These are phyloP conservation scores for Crotalus helleri DNA, from an alignment of 2,113 vertebrate species.

Conservation along the genomic window DNA sequence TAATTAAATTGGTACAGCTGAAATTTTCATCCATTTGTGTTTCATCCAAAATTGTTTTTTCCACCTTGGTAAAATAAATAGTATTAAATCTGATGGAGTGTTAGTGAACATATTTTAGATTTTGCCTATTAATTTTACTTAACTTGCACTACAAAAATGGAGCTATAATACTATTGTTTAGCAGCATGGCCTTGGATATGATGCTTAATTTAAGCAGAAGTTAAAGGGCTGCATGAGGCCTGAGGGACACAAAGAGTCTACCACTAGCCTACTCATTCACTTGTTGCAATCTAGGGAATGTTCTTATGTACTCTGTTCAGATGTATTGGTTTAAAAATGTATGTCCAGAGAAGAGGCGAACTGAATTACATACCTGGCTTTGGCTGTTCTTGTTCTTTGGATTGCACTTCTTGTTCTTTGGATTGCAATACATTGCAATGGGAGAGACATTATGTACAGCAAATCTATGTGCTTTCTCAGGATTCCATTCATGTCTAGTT, in stretches of 20 bases:
- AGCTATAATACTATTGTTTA: background rate
- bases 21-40: background rate
- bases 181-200: background rate
- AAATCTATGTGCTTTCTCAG: background rate
- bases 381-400: background rate
- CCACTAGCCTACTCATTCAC: background rate
- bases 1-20: background rate
- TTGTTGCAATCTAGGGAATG: background rate
- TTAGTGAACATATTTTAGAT: background rate
- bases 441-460: background rate
- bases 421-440: background rate
- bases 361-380: background rate
- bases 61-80: background rate
- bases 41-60: background rate
- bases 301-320: background rate
- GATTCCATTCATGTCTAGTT: background rate
- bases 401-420: background rate
- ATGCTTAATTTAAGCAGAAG: background rate
- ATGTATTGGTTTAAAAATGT: background rate
- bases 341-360: background rate
- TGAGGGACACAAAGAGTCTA: background rate
- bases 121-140: background rate
- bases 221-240: background rate
- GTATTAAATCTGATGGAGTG: background rate
- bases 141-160: background rate